Evolutionary conservation across 2,113 vertebrate species (phyloP).

Genomic region (Herpetotheres cachinnans): DNA sequence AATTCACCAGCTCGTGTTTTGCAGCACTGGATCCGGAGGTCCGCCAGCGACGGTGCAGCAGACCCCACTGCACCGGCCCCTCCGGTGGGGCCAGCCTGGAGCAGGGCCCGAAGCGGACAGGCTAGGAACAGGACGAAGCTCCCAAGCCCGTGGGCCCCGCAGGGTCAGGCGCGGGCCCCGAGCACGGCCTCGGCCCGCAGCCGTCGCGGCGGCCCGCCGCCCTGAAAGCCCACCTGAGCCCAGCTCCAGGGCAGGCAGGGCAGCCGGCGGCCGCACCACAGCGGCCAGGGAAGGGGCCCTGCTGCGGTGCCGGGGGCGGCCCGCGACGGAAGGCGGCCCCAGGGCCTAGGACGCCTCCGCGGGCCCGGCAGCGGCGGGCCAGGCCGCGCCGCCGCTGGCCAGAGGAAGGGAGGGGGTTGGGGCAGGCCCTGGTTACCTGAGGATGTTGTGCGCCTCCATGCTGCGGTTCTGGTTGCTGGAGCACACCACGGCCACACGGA

Average conservation of each 20-base stretch:
- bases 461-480: constrained; percentile 99
- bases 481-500: constrained; percentile 95
- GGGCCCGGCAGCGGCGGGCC: background rate
- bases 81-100: background rate
- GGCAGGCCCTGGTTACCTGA: constrained; percentile 83
- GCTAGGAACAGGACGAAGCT: rapidly evolving
- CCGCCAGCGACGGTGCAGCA: no score
- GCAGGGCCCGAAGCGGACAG: background rate
- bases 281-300: background rate
- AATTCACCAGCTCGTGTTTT: background rate
- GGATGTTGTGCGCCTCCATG: constrained; percentile 99
- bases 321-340: no score
- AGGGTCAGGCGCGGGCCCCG: background rate
- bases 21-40: background rate
- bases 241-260: background rate
- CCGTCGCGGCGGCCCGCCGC: no score
- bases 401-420: background rate
- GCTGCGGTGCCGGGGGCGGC: no score
- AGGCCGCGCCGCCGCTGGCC: background rate
- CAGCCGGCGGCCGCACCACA: background rate
- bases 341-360: background rate
- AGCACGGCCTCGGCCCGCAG: background rate
- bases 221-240: background rate
- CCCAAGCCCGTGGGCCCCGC: background rate
- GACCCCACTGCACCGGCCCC: background rate